A percentile compares a stretch with the other conserved stretches of the same genome.
Conservation (phyloP, 2,113 vertebrate genomes). For the Rhinogobius similis region DNA sequence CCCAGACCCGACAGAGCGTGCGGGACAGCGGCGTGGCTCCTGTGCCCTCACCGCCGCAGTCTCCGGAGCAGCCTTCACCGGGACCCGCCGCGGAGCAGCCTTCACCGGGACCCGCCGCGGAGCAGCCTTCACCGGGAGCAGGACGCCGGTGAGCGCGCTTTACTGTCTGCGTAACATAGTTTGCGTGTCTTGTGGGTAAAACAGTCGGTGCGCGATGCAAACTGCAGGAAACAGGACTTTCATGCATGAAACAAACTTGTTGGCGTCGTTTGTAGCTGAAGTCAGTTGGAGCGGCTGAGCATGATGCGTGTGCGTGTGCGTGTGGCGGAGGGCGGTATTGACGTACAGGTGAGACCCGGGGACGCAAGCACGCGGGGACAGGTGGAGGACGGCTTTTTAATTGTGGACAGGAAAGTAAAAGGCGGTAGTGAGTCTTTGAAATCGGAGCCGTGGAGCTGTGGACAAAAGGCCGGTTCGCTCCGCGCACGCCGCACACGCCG, state of each 20-base stretch:
- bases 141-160: neutral
- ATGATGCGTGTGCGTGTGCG: neutral
- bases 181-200: neutral
- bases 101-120: neutral
- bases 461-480: conserved; percentile 21
- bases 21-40: neutral
- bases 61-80: neutral
- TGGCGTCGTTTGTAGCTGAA: neutral
- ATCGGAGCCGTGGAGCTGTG: conserved; percentile 1
- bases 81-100: too few relatives aligned
- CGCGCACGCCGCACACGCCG: neutral
- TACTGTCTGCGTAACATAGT: neutral
- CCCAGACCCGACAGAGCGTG: neutral
- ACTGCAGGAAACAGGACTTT: neutral
- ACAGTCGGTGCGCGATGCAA: neutral
- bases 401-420: neutral
- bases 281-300: neutral
- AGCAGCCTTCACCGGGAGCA: neutral
- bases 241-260: neutral
- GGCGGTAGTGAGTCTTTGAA: conserved; percentile 15
- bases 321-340: neutral
- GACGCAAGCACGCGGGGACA: neutral
- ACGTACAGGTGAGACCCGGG: neutral
- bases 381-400: neutral
- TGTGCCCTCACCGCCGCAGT: neutral